phyloP scores from a whole-genome alignment of 1,140 invertebrate species.

The Goniozus legneri region DNA sequence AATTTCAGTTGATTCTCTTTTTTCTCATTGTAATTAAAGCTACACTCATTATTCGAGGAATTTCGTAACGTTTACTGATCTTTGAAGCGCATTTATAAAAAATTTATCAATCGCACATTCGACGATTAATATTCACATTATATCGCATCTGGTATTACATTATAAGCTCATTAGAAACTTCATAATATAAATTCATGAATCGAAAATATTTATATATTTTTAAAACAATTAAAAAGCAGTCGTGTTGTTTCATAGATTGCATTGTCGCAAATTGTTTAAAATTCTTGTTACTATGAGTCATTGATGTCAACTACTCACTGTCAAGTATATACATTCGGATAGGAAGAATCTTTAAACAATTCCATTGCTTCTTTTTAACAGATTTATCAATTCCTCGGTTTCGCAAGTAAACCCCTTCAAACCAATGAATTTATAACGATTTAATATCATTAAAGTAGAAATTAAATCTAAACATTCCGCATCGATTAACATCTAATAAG shows the following conservation, averaged over 20 bases:
- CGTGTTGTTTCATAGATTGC: not conserved
- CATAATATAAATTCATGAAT: constrained; percentile 15
- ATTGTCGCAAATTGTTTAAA: constrained; percentile 24
- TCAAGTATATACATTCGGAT: constrained; percentile 25
- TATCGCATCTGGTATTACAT: constrained; percentile 16
- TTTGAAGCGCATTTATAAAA: no score
- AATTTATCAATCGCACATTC: no score
- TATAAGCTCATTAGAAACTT: constrained; percentile 25
- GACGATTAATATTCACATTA: constrained; percentile 8
- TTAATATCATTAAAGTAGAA: constrained; percentile 22
- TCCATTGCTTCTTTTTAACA: constrained; percentile 9
- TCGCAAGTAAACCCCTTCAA: constrained; percentile 21
- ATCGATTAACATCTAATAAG: constrained; percentile 20
- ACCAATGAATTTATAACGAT: not conserved
- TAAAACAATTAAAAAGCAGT: not conserved
- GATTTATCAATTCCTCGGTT: constrained; percentile 21
- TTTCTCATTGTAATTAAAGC: no score
- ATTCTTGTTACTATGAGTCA: constrained; percentile 13
- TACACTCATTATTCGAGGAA: no score
- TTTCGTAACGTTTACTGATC: no score
- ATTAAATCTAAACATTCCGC: constrained; percentile 16
- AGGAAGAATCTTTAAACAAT: constrained; percentile 20
- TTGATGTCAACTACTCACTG: constrained; percentile 11
- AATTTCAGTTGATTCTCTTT: no score
- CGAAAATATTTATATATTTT: not conserved